phyloP scores from a whole-genome alignment of 2,797 vertebrate species.

The Menidia menidia region DNA sequence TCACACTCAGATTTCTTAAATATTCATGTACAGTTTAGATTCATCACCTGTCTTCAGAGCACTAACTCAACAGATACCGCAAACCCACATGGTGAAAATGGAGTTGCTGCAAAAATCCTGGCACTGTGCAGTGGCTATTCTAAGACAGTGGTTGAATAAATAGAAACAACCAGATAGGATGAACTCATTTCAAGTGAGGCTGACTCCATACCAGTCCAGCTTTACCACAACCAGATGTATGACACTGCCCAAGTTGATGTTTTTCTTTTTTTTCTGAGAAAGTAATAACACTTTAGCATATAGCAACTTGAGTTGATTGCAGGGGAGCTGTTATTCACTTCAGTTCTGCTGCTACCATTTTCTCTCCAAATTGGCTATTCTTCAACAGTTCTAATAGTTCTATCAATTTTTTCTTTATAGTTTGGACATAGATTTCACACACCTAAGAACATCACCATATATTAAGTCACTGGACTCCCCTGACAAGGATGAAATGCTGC shows the following conservation, averaged over 20 bases:
- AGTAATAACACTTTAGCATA: neutral
- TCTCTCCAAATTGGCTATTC: neutral
- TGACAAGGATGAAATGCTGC: neutral
- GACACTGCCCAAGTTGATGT: neutral
- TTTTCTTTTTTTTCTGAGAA: neutral
- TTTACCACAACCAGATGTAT: constrained; percentile 15
- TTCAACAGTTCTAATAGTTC: neutral
- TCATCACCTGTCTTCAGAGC: constrained; percentile 23
- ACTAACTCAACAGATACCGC: constrained; percentile 29
- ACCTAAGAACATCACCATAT: neutral
- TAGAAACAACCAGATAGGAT: constrained; percentile 5
- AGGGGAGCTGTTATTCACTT: neutral
- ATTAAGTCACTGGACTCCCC: neutral
- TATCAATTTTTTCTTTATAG: neutral
- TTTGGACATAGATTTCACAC: neutral
- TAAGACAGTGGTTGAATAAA: constrained; percentile 9
- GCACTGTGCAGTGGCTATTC: constrained; percentile 12
- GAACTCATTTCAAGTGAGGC: constrained; percentile 7
- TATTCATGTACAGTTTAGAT: constrained; percentile 26
- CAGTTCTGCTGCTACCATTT: neutral
- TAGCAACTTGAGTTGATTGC: neutral
- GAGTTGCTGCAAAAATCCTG: constrained; percentile 4
- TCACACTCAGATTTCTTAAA: constrained; percentile 15
- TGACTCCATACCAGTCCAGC: neutral
- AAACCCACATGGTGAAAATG: constrained; percentile 14